These are phyloP conservation scores for Ischnura elegans DNA, from an alignment of 2,888 invertebrate genomes.

Conservation along the genomic window DNA sequence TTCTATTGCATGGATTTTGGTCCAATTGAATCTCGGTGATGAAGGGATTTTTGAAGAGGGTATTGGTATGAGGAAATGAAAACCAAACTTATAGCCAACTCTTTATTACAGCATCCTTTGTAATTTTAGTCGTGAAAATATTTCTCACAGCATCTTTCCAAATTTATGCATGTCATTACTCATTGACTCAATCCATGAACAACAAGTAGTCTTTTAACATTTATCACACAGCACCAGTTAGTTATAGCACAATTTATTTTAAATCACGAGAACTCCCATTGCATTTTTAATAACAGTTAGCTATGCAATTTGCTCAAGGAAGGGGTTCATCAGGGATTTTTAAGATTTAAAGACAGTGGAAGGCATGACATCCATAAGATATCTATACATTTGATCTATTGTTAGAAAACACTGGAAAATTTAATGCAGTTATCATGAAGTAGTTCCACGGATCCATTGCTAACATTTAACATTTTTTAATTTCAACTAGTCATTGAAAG, in stretches of 20 bases:
- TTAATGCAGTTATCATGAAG: neutral
- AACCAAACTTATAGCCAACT: neutral
- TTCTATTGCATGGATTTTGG: too few relatives aligned
- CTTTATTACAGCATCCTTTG: constrained; percentile 28
- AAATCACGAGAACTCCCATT: neutral
- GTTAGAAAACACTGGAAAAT: neutral
- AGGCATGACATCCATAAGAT: neutral
- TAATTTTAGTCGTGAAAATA: constrained; percentile 7
- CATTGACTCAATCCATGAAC: constrained; percentile 51
- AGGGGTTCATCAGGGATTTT: neutral
- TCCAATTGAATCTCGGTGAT: too few relatives aligned
- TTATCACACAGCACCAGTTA: constrained; percentile 23
- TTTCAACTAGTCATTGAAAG: too few relatives aligned
- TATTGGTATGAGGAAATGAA: too few relatives aligned
- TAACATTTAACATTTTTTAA: too few relatives aligned
- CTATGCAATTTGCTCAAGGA: neutral
- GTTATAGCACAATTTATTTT: neutral
- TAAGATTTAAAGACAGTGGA: constrained; percentile 21
- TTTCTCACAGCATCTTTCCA: neutral
- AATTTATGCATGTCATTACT: neutral
- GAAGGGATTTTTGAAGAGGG: too few relatives aligned
- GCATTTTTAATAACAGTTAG: constrained; percentile 11
- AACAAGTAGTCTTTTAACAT: constrained; percentile 34
- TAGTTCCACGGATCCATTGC: neutral
- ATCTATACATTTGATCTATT: neutral